Percentiles rank a stretch among this genome's conserved stretches.
These are phyloP conservation scores for Centropus unirufus DNA, from an alignment of 2,113 vertebrate genomes.

Conservation along the genomic window DNA sequence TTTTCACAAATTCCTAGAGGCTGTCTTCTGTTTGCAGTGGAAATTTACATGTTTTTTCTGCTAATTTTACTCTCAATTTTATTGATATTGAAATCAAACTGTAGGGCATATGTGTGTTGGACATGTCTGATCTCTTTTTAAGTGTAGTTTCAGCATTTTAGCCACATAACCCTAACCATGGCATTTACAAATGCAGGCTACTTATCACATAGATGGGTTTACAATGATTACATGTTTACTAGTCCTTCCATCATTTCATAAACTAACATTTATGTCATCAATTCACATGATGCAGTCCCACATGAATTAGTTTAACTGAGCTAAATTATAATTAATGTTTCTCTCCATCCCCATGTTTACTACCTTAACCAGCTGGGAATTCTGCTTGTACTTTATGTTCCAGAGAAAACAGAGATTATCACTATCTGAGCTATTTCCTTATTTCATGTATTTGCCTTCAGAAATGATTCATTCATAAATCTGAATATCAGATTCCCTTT, in stretches of 20 bases:
- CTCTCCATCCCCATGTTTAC: conserved; percentile 9
- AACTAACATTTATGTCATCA: conserved; percentile 44
- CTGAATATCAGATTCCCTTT: neutral
- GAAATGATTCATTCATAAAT: neutral
- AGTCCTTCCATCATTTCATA: conserved; percentile 24
- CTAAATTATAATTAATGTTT: conserved; percentile 66
- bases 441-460: neutral
- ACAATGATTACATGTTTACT: neutral
- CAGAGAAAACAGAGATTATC: conserved; percentile 25
- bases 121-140: neutral
- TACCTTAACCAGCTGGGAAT: conserved; percentile 60
- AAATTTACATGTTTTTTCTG: neutral
- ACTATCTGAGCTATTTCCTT: conserved; percentile 1
- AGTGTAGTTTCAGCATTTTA: neutral
- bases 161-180: neutral
- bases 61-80: neutral
- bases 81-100: neutral
- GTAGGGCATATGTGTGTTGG: neutral
- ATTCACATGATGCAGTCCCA: neutral
- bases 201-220: neutral
- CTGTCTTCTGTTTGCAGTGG: neutral
- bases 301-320: conserved; percentile 63
- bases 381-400: conserved; percentile 17
- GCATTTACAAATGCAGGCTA: neutral
- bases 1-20: neutral